These are phyloP conservation scores for Ispidina lecontei DNA, from an alignment of 2,797 vertebrate genomes.

Conservation along the genomic window DNA sequence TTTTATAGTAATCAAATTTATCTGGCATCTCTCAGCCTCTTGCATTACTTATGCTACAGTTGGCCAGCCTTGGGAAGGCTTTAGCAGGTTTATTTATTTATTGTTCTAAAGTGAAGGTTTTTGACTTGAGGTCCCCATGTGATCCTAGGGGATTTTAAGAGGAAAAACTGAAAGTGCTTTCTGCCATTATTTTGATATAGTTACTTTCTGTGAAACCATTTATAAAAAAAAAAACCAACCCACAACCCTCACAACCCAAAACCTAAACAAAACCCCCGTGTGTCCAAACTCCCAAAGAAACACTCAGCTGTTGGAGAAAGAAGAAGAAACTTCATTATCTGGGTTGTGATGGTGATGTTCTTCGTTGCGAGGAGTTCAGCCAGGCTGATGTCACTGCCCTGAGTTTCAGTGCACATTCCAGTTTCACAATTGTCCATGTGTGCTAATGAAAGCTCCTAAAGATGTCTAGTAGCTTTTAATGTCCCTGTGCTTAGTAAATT, in stretches of 20 bases:
- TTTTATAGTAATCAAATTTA: constrained; percentile 96
- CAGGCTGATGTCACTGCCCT: background rate
- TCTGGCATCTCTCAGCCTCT: constrained; percentile 85
- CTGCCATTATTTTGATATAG: constrained; percentile 23
- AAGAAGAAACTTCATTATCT: background rate
- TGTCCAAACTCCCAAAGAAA: background rate
- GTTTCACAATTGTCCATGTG: background rate
- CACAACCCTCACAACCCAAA: background rate
- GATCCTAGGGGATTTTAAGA: constrained; percentile 69
- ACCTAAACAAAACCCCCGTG: background rate
- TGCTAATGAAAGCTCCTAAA: background rate
- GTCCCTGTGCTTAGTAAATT: background rate
- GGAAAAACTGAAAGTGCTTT: constrained; percentile 66
- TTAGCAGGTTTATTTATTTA: constrained; percentile 84
- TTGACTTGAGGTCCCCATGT: constrained; percentile 82
- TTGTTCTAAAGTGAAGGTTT: constrained; percentile 86
- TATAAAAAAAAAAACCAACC: background rate
- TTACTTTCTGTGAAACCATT: constrained; percentile 1
- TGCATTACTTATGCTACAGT: constrained; percentile 87
- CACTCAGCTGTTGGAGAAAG: background rate
- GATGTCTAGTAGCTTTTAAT: background rate
- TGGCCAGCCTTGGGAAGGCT: constrained; percentile 81
- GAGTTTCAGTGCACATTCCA: background rate
- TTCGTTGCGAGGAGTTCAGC: background rate
- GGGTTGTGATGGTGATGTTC: background rate